phyloP scores from a whole-genome alignment of 2,888 invertebrate genomes.

The Caenorhabditis sp. region DNA sequence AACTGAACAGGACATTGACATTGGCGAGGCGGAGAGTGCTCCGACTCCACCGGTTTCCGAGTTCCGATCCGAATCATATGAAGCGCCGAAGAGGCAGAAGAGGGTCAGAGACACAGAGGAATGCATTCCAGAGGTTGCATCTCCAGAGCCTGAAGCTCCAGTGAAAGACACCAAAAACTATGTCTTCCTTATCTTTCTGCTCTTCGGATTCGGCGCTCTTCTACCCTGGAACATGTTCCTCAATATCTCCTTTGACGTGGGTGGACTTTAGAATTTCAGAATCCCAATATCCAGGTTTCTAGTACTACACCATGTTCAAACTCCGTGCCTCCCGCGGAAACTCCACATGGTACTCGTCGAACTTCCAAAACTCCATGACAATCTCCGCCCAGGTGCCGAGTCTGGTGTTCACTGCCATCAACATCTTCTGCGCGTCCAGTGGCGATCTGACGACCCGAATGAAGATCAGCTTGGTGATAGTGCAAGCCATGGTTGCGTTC shows the following conservation, averaged over 20 bases:
- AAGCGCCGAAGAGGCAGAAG: too few relatives aligned
- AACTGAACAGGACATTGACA: too few relatives aligned
- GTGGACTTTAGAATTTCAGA: too few relatives aligned
- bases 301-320: constrained; percentile 91
- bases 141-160: background rate
- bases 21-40: too few relatives aligned
- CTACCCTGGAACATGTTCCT: constrained; percentile 99
- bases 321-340: constrained; percentile 84
- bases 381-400: constrained; percentile 96
- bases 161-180: constrained; percentile 32
- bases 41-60: too few relatives aligned
- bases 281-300: constrained; percentile 58
- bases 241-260: constrained; percentile 85
- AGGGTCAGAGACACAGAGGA: background rate
- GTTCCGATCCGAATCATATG: too few relatives aligned
- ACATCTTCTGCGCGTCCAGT: constrained; percentile 84
- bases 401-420: constrained; percentile 89
- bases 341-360: constrained; percentile 86
- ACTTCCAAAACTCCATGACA: constrained; percentile 92
- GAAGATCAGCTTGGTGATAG: constrained; percentile 84
- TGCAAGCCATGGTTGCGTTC: constrained; percentile 83
- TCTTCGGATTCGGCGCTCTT: constrained; percentile 94
- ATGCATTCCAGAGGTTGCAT: background rate
- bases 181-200: constrained; percentile 88
- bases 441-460: constrained; percentile 93